A percentile compares a stretch with the other conserved stretches of the same genome.
Evolutionary conservation across 2,113 vertebrate genomes (phyloP).

Genomic region (Choloepus hoffmanni): DNA sequence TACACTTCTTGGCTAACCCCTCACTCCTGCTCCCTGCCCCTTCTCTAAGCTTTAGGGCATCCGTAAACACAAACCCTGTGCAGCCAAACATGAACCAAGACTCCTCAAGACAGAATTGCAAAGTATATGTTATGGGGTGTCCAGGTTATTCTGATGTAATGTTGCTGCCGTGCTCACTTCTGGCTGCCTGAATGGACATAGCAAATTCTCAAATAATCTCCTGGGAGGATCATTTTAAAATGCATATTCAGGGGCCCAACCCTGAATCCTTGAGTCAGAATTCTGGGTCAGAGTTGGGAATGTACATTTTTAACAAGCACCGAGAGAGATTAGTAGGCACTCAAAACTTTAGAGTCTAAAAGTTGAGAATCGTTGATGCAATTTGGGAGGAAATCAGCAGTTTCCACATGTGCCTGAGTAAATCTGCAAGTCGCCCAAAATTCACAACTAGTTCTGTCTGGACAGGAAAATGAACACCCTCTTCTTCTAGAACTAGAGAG

Average conservation of each 20-base stretch:
- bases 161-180: too few relatives aligned
- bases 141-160: too few relatives aligned
- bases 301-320: not conserved
- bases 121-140: too few relatives aligned
- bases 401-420: not conserved
- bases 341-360: too few relatives aligned
- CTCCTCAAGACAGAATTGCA: too few relatives aligned
- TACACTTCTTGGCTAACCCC: too few relatives aligned
- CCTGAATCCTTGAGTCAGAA: not conserved
- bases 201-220: not conserved
- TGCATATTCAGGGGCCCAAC: not conserved
- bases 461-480: not conserved
- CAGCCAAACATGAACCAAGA: too few relatives aligned
- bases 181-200: not conserved
- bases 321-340: accelerated
- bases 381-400: not conserved
- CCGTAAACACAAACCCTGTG: too few relatives aligned
- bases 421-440: not conserved
- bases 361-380: accelerated
- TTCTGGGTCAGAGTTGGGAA: not conserved
- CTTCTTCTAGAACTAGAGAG: not conserved
- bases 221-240: not conserved
- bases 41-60: too few relatives aligned
- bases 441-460: not conserved
- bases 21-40: too few relatives aligned